Evolutionary conservation across 2,888 invertebrate species (phyloP).

Genomic region (Spodoptera littoralis): DNA sequence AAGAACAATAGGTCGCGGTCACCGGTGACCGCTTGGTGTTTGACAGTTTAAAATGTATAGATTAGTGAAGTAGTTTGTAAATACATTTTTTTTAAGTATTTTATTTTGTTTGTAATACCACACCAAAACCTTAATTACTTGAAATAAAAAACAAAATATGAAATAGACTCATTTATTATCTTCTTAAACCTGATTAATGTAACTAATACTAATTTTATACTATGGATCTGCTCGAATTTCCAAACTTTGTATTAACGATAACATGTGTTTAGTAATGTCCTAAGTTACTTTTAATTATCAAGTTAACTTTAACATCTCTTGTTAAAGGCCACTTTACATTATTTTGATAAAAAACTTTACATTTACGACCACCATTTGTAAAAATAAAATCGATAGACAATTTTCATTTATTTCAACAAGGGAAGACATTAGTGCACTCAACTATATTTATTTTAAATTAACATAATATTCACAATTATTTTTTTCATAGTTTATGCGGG

Average conservation of each 20-base stretch:
- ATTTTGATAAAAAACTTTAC: constrained; percentile 6
- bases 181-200: constrained; percentile 70
- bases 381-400: no score
- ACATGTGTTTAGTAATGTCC: constrained; percentile 48
- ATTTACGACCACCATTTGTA: neutral
- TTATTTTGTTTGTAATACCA: constrained; percentile 12
- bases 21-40: no score
- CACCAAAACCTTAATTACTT: neutral
- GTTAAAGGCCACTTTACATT: constrained; percentile 42
- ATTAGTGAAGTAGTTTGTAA: constrained; percentile 41
- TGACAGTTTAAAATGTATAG: constrained; percentile 12
- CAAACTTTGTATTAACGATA: constrained; percentile 40
- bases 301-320: constrained; percentile 34
- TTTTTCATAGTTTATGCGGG: no score
- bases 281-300: constrained; percentile 30
- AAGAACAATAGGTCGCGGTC: no score
- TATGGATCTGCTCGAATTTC: constrained; percentile 51
- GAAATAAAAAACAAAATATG: constrained; percentile 52
- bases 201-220: constrained; percentile 73
- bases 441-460: no score
- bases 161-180: constrained; percentile 70
- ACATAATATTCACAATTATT: no score
- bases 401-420: no score
- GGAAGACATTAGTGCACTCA: no score
- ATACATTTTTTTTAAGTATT: constrained; percentile 41